Conservation (phyloP, 2,888 invertebrate species). For the Oscheius sp. region DNA sequence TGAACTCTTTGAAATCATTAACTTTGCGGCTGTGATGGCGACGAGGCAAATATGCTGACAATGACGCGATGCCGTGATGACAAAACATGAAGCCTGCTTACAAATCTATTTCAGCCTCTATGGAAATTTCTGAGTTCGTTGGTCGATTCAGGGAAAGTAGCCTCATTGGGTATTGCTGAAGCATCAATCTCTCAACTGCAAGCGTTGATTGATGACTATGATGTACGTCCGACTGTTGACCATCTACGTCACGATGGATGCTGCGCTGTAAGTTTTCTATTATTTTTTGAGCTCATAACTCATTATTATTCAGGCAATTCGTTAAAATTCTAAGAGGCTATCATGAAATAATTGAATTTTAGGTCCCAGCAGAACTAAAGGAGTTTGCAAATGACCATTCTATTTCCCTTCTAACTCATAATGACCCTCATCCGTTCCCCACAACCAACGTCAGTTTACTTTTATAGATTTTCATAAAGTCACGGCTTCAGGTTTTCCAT, state of each 20-base stretch:
- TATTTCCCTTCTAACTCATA: constrained; percentile 91
- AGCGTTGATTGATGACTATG: constrained; percentile 39
- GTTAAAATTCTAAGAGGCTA: background rate
- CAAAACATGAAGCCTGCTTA: constrained; percentile 5
- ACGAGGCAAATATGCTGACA: background rate
- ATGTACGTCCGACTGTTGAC: constrained; percentile 62
- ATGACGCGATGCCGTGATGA: constrained; percentile 7
- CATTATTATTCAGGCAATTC: too few relatives aligned
- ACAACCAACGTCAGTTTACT: constrained; percentile 7
- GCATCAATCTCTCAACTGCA: constrained; percentile 54
- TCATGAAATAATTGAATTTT: background rate
- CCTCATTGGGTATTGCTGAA: constrained; percentile 67
- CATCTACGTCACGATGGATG: constrained; percentile 68
- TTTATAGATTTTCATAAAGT: constrained; percentile 37
- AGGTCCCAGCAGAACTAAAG: constrained; percentile 84
- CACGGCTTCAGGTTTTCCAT: constrained; percentile 16
- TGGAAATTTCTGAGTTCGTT: constrained; percentile 55
- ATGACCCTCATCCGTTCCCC: constrained; percentile 80
- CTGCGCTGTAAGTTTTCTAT: constrained; percentile 60
- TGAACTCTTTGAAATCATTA: background rate
- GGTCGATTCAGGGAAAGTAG: constrained; percentile 57
- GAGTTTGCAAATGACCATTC: constrained; percentile 88
- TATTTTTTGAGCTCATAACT: background rate
- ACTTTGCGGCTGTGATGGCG: background rate
- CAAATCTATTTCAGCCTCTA: constrained; percentile 39